A percentile compares a stretch with the other conserved stretches of the same genome.
These are phyloP conservation scores for Thalassoma bifasciatum DNA, from an alignment of 2,113 vertebrate genomes.

Conservation along the genomic window DNA sequence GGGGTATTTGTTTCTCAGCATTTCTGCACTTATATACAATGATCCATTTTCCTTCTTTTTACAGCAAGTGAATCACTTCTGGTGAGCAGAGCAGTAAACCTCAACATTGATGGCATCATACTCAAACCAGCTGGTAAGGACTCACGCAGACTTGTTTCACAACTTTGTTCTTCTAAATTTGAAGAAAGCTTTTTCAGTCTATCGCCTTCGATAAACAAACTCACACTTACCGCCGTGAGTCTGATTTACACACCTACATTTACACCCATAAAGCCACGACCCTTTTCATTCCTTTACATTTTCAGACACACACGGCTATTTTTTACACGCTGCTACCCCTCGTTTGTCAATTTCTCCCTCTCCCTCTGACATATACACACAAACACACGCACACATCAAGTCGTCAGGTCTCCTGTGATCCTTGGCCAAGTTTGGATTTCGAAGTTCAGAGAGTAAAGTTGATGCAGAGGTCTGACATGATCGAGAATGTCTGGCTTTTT, in stretches of 20 bases:
- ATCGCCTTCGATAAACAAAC: slow-evolving; percentile 32
- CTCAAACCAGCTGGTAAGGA: slow-evolving; percentile 93
- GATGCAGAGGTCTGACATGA: slow-evolving; percentile 65
- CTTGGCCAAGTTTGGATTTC: slow-evolving; percentile 69
- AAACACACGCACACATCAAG: slow-evolving; percentile 56
- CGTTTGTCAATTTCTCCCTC: slow-evolving; percentile 43
- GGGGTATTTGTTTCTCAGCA: not conserved
- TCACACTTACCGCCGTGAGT: slow-evolving; percentile 8
- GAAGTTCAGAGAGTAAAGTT: slow-evolving; percentile 75
- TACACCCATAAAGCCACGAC: slow-evolving; percentile 4
- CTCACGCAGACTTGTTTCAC: slow-evolving; percentile 2
- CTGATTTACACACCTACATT: slow-evolving; percentile 31
- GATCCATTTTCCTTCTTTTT: slow-evolving; percentile 18
- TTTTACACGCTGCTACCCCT: slow-evolving; percentile 41
- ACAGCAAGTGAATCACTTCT: slow-evolving; percentile 87
- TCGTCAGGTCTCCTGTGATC: slow-evolving; percentile 67
- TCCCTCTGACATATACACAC: slow-evolving; percentile 47
- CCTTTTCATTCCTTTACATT: slow-evolving; percentile 3
- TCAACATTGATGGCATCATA: slow-evolving; percentile 84
- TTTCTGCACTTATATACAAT: not conserved
- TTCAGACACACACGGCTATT: slow-evolving; percentile 10
- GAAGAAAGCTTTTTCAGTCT: slow-evolving; percentile 6
- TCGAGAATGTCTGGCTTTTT: slow-evolving; percentile 68
- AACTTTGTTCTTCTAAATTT: slow-evolving; percentile 14
- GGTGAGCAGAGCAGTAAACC: slow-evolving; percentile 93